Conservation (phyloP, 2,797 vertebrate genomes). For the Tarsius wallacei region DNA sequence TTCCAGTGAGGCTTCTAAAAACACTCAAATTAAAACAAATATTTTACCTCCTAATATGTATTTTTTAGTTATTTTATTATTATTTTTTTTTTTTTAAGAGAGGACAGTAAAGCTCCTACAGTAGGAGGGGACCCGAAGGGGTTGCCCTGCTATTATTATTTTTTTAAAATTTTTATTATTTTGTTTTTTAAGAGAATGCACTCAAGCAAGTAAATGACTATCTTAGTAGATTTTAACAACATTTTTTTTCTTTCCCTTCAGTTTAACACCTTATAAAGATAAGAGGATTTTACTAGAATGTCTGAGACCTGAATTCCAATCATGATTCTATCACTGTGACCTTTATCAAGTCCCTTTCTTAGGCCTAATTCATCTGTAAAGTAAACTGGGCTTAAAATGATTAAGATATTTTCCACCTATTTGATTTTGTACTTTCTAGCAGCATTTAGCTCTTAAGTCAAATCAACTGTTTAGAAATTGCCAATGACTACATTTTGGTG, state of each 20-base stretch:
- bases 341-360: constrained; percentile 18
- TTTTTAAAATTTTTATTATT: neutral
- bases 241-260: neutral
- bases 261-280: neutral
- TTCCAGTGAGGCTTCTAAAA: constrained; percentile 38
- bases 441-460: constrained; percentile 27
- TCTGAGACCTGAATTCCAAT: constrained; percentile 21
- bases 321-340: constrained; percentile 6
- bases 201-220: neutral
- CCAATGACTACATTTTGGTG: neutral
- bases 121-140: too few relatives aligned
- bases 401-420: constrained; percentile 26
- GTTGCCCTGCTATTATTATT: too few relatives aligned
- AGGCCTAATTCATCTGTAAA: constrained; percentile 6
- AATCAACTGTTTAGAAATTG: constrained; percentile 56
- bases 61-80: constrained; percentile 61
- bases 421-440: constrained; percentile 41
- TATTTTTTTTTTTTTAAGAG: too few relatives aligned
- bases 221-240: neutral
- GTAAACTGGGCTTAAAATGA: constrained; percentile 16
- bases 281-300: constrained; percentile 41
- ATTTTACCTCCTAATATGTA: neutral
- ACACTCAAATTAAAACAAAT: constrained; percentile 37
- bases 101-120: too few relatives aligned
- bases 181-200: constrained; percentile 42